phyloP scores from a whole-genome alignment of 2,888 invertebrate genomes.

The Drosophila eohydei region DNA sequence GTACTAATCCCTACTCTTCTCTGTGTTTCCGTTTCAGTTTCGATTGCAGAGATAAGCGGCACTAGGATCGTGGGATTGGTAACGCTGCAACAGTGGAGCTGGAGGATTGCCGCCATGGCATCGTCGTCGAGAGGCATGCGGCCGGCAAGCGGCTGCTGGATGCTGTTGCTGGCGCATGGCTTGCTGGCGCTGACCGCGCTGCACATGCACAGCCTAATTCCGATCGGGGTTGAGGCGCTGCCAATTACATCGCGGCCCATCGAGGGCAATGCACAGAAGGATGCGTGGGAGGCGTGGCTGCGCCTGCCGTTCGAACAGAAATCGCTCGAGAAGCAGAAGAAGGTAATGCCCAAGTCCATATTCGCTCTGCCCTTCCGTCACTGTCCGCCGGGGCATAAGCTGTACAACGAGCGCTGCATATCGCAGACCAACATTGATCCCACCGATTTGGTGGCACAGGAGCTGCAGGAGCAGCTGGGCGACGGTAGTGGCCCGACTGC shows the following conservation, averaged over 20 bases:
- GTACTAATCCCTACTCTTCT: constrained; percentile 19
- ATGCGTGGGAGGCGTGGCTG: constrained; percentile 85
- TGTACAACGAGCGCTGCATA: constrained; percentile 82
- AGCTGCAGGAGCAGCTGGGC: constrained; percentile 59
- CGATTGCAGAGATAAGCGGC: constrained; percentile 45
- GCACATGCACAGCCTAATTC: constrained; percentile 15
- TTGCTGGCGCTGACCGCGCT: constrained; percentile 39
- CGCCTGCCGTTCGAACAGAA: constrained; percentile 81
- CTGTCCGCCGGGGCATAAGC: constrained; percentile 82
- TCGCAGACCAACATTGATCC: constrained; percentile 81
- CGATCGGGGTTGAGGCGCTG: constrained; percentile 60
- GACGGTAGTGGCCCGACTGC: constrained; percentile 16
- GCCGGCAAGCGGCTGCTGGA: constrained; percentile 16
- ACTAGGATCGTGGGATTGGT: constrained; percentile 29
- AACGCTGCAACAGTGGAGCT: constrained; percentile 12
- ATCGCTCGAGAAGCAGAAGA: constrained; percentile 81
- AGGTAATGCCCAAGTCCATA: constrained; percentile 85
- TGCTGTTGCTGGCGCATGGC: constrained; percentile 19
- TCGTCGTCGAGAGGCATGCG: constrained; percentile 37
- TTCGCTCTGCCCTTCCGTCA: constrained; percentile 83
- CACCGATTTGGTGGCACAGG: constrained; percentile 69
- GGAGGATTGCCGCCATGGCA: constrained; percentile 35
- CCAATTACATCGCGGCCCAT: constrained; percentile 85
- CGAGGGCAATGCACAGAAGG: constrained; percentile 83
- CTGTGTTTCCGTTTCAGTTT: neutral